These are phyloP conservation scores for Enteromius radiatus DNA, from an alignment of 2,797 vertebrate genomes.

Conservation along the genomic window DNA sequence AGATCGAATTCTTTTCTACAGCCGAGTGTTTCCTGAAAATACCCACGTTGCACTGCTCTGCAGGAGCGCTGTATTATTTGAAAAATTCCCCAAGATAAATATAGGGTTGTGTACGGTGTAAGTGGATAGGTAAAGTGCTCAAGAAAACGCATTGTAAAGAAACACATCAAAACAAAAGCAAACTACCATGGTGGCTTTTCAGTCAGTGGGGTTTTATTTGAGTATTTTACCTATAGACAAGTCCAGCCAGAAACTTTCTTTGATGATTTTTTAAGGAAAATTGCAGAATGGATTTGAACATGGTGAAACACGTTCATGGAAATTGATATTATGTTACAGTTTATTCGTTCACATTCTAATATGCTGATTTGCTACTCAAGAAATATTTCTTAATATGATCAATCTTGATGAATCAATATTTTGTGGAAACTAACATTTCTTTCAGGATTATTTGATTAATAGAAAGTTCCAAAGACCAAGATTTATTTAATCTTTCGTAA, in stretches of 20 bases:
- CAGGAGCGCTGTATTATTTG: slow-evolving; percentile 41
- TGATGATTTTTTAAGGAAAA: neutral
- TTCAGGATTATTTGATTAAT: neutral
- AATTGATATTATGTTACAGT: neutral
- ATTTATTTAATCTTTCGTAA: neutral
- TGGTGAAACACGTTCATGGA: neutral
- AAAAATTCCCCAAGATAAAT: slow-evolving; percentile 44
- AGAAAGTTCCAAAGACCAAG: neutral
- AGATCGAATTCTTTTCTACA: slow-evolving; percentile 41
- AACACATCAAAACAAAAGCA: slow-evolving; percentile 21
- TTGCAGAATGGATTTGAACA: neutral
- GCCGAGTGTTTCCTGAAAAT: slow-evolving; percentile 42
- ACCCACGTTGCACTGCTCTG: slow-evolving; percentile 33
- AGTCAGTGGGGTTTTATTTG: slow-evolving; percentile 1
- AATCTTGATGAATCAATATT: neutral
- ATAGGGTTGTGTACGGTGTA: slow-evolving; percentile 41
- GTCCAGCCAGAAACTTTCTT: no score
- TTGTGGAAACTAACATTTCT: neutral
- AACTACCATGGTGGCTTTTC: neutral
- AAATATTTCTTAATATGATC: neutral
- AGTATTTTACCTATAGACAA: neutral
- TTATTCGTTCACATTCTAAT: neutral
- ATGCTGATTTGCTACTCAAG: neutral
- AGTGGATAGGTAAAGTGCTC: slow-evolving; percentile 38
- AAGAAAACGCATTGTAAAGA: slow-evolving; percentile 23